Conservation (phyloP, 2,888 invertebrate species). For the Notodonta ziczac region DNA sequence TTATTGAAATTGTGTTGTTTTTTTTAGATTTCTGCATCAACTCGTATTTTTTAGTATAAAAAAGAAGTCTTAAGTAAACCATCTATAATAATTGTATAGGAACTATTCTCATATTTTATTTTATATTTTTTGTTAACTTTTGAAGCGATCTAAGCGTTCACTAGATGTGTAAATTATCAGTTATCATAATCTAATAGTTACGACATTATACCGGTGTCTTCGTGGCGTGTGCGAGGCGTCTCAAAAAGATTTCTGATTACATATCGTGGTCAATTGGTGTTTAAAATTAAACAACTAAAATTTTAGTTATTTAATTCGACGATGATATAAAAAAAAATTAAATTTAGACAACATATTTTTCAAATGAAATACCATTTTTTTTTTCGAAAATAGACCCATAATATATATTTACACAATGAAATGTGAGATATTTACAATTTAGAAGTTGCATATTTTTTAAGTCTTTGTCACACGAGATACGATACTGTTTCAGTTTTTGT, state of each 20-base stretch:
- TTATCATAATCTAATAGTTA: conserved; percentile 38
- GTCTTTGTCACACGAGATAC: no score
- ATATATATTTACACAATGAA: neutral
- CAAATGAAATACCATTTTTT: neutral
- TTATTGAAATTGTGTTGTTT: neutral
- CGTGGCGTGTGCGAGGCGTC: conserved; percentile 1
- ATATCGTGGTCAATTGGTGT: neutral
- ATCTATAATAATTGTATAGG: conserved; percentile 53
- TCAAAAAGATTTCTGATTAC: neutral
- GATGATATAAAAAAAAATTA: neutral
- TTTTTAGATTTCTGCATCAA: conserved; percentile 22
- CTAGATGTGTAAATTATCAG: conserved; percentile 37
- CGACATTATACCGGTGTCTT: conserved; percentile 4
- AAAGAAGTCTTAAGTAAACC: conserved; percentile 21
- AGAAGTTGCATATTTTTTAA: no score
- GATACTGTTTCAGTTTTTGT: no score
- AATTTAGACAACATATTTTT: neutral
- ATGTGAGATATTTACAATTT: neutral
- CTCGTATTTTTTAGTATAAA: conserved; percentile 28
- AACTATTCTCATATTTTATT: conserved; percentile 53
- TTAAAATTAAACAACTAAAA: neutral
- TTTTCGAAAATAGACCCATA: neutral
- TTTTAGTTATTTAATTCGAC: neutral
- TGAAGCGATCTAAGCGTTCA: conserved; percentile 69
- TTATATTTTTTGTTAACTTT: conserved; percentile 34